Conservation (phyloP, 2,797 vertebrate species). For the Clarias fuscus region DNA sequence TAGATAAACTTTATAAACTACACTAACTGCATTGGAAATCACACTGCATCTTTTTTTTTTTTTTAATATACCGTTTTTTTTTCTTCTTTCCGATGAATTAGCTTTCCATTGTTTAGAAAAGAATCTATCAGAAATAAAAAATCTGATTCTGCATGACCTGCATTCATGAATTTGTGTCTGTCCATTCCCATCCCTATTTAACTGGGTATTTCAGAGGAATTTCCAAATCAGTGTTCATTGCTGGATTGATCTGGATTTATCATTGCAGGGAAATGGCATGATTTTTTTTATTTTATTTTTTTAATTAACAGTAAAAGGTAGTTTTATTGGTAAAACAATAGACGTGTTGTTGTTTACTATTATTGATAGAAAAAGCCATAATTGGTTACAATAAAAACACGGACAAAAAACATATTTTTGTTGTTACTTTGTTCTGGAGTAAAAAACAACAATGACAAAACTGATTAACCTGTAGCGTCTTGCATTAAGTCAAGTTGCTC, state of each 20-base stretch:
- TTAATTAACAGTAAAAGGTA: background rate
- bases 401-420: background rate
- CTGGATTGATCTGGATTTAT: background rate
- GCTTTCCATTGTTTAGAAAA: background rate
- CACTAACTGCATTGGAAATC: background rate
- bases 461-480: no score
- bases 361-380: background rate
- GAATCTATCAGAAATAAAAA: no score
- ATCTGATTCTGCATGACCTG: background rate
- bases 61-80: background rate
- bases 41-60: background rate
- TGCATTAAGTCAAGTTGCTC: background rate
- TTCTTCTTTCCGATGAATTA: no score
- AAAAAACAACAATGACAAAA: background rate
- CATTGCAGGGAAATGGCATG: background rate
- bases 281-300: no score
- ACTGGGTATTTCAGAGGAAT: background rate
- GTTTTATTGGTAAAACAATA: background rate
- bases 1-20: background rate
- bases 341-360: background rate
- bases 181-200: no score
- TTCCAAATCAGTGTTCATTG: background rate
- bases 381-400: background rate
- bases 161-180: background rate
- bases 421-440: no score